A percentile compares a stretch with the other conserved stretches of the same genome.
Evolutionary conservation across 2,113 vertebrate species (phyloP).

Genomic region (Psammodynastes pulverulentus): DNA sequence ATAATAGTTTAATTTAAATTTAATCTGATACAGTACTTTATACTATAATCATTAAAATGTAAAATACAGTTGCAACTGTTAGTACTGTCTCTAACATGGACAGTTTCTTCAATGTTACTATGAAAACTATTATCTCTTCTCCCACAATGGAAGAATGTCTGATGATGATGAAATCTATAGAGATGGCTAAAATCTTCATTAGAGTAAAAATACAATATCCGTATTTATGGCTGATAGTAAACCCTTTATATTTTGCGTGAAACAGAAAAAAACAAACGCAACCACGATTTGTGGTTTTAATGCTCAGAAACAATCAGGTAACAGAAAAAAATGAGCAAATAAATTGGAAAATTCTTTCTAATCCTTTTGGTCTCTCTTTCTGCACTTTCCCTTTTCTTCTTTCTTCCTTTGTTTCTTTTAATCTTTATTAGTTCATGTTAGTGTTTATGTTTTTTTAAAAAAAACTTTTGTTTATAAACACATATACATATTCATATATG

Average conservation of each 20-base stretch:
- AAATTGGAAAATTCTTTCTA: neutral
- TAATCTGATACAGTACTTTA: neutral
- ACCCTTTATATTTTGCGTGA: neutral
- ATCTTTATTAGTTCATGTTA: neutral
- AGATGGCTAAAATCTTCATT: neutral
- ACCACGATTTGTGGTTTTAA: neutral
- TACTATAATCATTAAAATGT: neutral
- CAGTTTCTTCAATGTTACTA: neutral
- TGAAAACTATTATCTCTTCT: neutral
- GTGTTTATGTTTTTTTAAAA: neutral
- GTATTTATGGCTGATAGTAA: neutral
- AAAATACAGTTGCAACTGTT: neutral
- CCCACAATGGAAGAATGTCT: neutral
- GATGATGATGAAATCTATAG: neutral
- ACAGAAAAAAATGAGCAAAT: neutral
- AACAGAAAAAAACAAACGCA: neutral
- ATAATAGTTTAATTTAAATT: neutral
- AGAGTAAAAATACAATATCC: neutral
- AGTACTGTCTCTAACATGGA: neutral
- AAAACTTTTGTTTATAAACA: neutral
- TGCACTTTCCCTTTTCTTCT: neutral
- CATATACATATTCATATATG: neutral
- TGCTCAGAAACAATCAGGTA: neutral
- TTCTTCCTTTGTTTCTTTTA: neutral
- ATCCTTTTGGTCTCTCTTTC: neutral